Base-by-base conservation (phyloP, 2,113 vertebrate genomes). In the Laterallus jamaicensis region DNA sequence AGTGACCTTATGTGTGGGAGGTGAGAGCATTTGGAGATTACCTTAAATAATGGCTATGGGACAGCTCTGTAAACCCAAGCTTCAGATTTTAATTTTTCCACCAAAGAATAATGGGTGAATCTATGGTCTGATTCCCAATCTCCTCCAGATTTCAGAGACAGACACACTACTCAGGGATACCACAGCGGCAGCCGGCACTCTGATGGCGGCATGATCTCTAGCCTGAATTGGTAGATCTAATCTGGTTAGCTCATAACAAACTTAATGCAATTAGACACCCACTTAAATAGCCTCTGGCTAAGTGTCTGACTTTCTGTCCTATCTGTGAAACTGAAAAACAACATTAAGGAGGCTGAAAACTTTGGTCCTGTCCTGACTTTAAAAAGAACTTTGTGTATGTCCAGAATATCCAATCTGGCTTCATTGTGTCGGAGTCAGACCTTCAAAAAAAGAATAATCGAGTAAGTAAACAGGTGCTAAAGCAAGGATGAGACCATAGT, bases 211-310 rank as follows among this genome's bases (percentile, higher is more conserved):
- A 86, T 87, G 92, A 92, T 94, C 93, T 94, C 87, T 93, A 87
- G 55, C 91, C 92, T 93, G 55, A 82, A 91, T 69, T 79, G 66
- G 74, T 86, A 93, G 95, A 93, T 96, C 28, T 95, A 91, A 96
- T 96, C 91, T 89, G 62, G 44, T 68, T 95, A 93, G 59, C 39
- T 96, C 93, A 92, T 85, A 97, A 91, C 86, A 96, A 90, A 96
- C 69, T 94, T 86, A 56, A 86, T 69, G 83, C 86, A 94, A 92
- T 93, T 94, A 96, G 73, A 96, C 88, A 85, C 90, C 92, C 88
- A 94, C 95, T 69, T 94, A 84, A 93, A 94, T 47, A 87, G 69
- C 96, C 88, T 89, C 91, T 96, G 69, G 96, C 86, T 95, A 87
- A 82, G 50, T 87, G 96, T 93, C 96, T 97, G 91, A 76, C 58